Evolutionary conservation across 2,113 vertebrate species (phyloP).

Genomic region (Chaenocephalus aceratus): DNA sequence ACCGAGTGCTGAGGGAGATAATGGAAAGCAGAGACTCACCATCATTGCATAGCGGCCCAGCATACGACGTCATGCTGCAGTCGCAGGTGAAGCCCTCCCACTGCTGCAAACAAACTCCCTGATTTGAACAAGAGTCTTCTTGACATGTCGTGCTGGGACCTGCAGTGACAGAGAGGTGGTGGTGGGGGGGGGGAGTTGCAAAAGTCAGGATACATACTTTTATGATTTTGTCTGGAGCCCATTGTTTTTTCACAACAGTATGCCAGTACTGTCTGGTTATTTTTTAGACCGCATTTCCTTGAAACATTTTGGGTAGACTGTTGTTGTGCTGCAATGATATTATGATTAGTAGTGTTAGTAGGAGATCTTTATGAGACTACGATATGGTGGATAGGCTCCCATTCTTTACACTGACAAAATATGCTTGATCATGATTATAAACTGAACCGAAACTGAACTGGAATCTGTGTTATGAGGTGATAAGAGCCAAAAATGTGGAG

Average conservation of each 20-base stretch:
- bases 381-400: slow-evolving; percentile 31
- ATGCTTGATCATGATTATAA: slow-evolving; percentile 6
- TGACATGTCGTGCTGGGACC: slow-evolving; percentile 98
- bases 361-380: slow-evolving; percentile 14
- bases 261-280: slow-evolving; percentile 15
- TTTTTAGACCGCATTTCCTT: slow-evolving; percentile 45
- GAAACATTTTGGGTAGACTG: slow-evolving; percentile 23
- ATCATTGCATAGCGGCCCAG: slow-evolving; percentile 95
- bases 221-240: slow-evolving; percentile 47
- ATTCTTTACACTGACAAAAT: slow-evolving; percentile 20
- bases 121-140: slow-evolving; percentile 98
- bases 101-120: slow-evolving; percentile 98
- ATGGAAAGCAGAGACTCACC: slow-evolving; percentile 84
- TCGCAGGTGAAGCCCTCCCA: slow-evolving; percentile 99
- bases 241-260: slow-evolving; percentile 31
- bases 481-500: slow-evolving; percentile 50
- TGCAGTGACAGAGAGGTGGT: slow-evolving; percentile 69
- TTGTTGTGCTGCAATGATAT: slow-evolving; percentile 21
- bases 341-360: slow-evolving; percentile 65
- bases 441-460: slow-evolving; percentile 15
- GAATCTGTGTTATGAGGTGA: slow-evolving; percentile 21
- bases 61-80: slow-evolving; percentile 99
- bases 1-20: neutral
- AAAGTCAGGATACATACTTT: slow-evolving; percentile 30
- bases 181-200: slow-evolving; percentile 14